These are phyloP conservation scores for roundworm (Caenorhabditis elegans) DNA, from an alignment of 1,140 invertebrate genomes.

Conservation along the genomic window DNA sequence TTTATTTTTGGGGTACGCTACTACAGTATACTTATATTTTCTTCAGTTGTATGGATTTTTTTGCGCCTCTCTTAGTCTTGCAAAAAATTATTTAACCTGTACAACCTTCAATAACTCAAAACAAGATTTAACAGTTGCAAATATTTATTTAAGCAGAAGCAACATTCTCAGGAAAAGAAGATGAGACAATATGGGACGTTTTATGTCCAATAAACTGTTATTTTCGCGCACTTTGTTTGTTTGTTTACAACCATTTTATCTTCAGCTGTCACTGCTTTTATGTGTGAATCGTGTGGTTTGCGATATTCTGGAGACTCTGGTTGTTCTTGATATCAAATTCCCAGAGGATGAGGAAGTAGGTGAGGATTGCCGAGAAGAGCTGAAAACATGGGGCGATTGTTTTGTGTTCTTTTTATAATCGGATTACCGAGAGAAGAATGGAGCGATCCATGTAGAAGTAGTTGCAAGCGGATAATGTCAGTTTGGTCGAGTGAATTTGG, in stretches of 20 bases:
- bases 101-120: too few species aligned
- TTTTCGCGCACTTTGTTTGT: not conserved
- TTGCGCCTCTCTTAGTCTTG: too few species aligned
- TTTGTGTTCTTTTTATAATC: not conserved
- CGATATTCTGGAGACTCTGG: not conserved
- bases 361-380: slow-evolving; percentile 37
- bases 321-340: slow-evolving; percentile 25
- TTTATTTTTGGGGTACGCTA: too few species aligned
- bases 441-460: slow-evolving; percentile 38
- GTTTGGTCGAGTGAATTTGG: slow-evolving; percentile 40
- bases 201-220: slow-evolving; percentile 1
- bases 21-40: too few species aligned
- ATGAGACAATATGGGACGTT: not conserved
- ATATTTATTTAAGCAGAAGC: slow-evolving; percentile 17
- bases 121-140: too few species aligned
- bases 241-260: not conserved
- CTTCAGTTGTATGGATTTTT: too few species aligned
- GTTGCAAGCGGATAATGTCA: slow-evolving; percentile 37
- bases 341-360: slow-evolving; percentile 33
- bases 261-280: not conserved
- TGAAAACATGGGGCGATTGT: not conserved
- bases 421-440: slow-evolving; percentile 32
- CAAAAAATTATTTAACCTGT: too few species aligned
- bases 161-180: not conserved
- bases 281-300: not conserved